Evolutionary conservation across 2,888 invertebrate species (phyloP).

Genomic region (Scaptomyza cyrtandrae): DNA sequence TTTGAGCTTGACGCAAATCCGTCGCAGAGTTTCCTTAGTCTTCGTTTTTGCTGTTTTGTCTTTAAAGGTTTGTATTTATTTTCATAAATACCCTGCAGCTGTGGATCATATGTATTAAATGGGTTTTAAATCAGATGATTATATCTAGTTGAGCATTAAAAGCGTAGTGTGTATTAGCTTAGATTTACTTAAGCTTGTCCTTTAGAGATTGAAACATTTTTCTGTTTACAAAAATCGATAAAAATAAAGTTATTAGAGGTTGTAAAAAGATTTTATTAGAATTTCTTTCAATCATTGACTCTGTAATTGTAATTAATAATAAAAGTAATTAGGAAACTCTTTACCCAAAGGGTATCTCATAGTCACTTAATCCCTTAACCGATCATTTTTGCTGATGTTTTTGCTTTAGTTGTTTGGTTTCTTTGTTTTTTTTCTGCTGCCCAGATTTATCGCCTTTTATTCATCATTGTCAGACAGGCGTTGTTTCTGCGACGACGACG

Average conservation of each 20-base stretch:
- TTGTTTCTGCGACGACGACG: constrained; percentile 70
- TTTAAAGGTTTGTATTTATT: constrained; percentile 10
- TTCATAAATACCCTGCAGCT: constrained; percentile 18
- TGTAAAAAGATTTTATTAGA: too few relatives aligned
- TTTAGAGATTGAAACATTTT: too few relatives aligned
- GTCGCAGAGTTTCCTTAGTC: constrained; percentile 46
- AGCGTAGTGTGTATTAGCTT: too few relatives aligned
- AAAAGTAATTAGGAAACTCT: not conserved
- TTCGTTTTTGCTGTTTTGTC: constrained; percentile 15
- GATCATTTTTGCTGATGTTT: constrained; percentile 15
- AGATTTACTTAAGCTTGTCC: too few relatives aligned
- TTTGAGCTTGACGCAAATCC: constrained; percentile 55
- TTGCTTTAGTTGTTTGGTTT: constrained; percentile 9
- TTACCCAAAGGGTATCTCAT: not conserved
- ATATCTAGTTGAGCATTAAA: not conserved
- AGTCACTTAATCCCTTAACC: not conserved
- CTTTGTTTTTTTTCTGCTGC: constrained; percentile 25
- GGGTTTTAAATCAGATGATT: not conserved
- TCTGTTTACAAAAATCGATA: too few relatives aligned
- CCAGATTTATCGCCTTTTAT: constrained; percentile 79
- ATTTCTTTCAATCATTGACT: too few relatives aligned
- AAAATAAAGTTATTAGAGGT: too few relatives aligned
- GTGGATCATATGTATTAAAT: not conserved
- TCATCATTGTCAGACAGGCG: constrained; percentile 76
- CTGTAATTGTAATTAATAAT: too few relatives aligned